Conservation (phyloP, 2,797 vertebrate species). For the Streptopelia turtur region DNA sequence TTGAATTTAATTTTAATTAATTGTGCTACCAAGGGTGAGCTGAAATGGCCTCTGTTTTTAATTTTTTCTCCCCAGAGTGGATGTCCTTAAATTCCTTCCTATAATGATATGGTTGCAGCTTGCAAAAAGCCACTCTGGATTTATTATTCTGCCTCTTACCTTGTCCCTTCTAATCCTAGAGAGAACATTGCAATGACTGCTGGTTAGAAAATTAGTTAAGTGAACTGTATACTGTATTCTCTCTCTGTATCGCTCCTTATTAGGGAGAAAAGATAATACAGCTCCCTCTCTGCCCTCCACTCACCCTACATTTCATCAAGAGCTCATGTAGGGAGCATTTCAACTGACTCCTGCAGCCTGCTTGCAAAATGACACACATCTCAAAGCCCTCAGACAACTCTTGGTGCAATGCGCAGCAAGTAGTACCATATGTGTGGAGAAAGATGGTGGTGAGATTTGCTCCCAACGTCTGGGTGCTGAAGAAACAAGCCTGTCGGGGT, state of each 20-base stretch:
- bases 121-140: slow-evolving; percentile 37
- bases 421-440: accelerated
- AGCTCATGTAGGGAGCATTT: not conserved
- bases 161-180: slow-evolving; percentile 61
- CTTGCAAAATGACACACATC: not conserved
- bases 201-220: slow-evolving; percentile 68
- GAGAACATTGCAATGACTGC: slow-evolving; percentile 51
- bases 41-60: slow-evolving; percentile 38
- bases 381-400: not conserved
- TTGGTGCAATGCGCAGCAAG: not conserved
- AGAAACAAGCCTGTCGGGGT: not conserved
- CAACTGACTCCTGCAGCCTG: not conserved
- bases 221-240: slow-evolving; percentile 49
- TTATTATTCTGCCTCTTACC: slow-evolving; percentile 59
- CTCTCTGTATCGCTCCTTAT: slow-evolving; percentile 5
- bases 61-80: slow-evolving; percentile 40
- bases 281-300: not conserved
- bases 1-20: slow-evolving; percentile 65
- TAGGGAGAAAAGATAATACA: slow-evolving; percentile 17
- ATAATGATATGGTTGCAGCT: slow-evolving; percentile 26
- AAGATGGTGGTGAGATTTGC: not conserved
- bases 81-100: slow-evolving; percentile 40
- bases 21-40: slow-evolving; percentile 24
- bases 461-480: not conserved
- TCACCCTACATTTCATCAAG: slow-evolving; percentile 4